Conservation (phyloP, 1,140 invertebrate genomes). For the Drosophila subobscura region DNA sequence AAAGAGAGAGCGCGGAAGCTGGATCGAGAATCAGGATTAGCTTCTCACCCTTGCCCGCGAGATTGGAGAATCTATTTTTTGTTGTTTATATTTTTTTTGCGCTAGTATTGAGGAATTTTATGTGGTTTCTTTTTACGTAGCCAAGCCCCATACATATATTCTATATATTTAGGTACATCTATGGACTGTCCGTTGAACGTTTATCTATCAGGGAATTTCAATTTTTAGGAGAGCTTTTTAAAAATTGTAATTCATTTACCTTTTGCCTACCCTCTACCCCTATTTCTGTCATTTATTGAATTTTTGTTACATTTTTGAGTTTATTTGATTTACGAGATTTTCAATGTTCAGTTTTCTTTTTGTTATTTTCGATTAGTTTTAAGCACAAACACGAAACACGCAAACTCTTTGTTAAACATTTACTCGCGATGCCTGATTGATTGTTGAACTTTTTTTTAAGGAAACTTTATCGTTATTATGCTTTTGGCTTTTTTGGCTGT, state of each 20-base stretch:
- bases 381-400: slow-evolving; percentile 16
- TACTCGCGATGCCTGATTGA: slow-evolving; percentile 34
- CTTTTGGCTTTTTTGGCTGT: slow-evolving; percentile 54
- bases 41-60: slow-evolving; percentile 2
- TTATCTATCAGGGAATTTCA: slow-evolving; percentile 63
- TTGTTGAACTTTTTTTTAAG: slow-evolving; percentile 68
- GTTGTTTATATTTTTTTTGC: slow-evolving; percentile 42
- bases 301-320: slow-evolving; percentile 58
- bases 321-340: slow-evolving; percentile 29
- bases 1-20: slow-evolving; percentile 16
- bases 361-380: slow-evolving; percentile 58
- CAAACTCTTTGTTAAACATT: slow-evolving; percentile 28
- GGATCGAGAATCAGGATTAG: slow-evolving; percentile 10
- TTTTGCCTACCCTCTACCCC: slow-evolving; percentile 11
- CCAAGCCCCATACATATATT: slow-evolving; percentile 36
- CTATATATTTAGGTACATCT: slow-evolving; percentile 37
- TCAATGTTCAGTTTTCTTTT: slow-evolving; percentile 53
- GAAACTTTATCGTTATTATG: slow-evolving; percentile 11
- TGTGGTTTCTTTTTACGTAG: slow-evolving; percentile 75
- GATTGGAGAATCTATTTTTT: slow-evolving; percentile 31
- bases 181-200: slow-evolving; percentile 59
- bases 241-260: slow-evolving; percentile 73
- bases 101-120: slow-evolving; percentile 79
- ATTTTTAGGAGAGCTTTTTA: slow-evolving; percentile 74
- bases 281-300: slow-evolving; percentile 58